Evolutionary conservation across 2,888 invertebrate genomes (phyloP), one percentile per base, ranked within the genome.

Genomic region (Stictocephala bisonia): DNA sequence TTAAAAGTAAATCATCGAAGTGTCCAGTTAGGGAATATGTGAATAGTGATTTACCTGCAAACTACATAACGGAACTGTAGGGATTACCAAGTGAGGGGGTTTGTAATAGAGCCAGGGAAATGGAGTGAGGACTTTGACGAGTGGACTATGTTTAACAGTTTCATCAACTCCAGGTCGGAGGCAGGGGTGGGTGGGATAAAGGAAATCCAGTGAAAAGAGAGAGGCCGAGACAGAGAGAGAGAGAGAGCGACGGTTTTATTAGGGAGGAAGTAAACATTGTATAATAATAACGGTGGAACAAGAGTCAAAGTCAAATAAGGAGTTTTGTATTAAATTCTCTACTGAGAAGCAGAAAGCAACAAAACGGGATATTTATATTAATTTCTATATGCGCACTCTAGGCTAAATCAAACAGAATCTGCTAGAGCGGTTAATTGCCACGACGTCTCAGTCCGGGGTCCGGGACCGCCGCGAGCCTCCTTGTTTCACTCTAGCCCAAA

Each of bases 351-450:
- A 71, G 60, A 48, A 26, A 64, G 73, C 73, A 73, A 73, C 73
- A 73, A 70, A 73, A 73, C 73, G 70, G 69, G 51, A 60, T 73
- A 73, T 73, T 73, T 73, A 73, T 73, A 73, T 73, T 73, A 73
- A 73, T 73, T 73, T 73, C 70, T 73, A 50, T 70, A 50, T 71
- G 69, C 76, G 66, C 75, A 70, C 74, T 76, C 56, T 74, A 68
- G 73, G 58, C 74, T 74, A 76, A 77, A 77, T 77, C 77, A 77
- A 77, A 77, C 77, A 74, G 74, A 74, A 75, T 71, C 64, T 51
- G 74, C 71, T 69, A 75, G 72, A 66, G 74, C 72, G 69, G 75
- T 76, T 77, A 77, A 77, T 77, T 77, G 76, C 71, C 72, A 74
- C 68, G 69, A 26, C 58, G 66, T 58, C 56, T 69, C 27, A 44